phyloP scores from a whole-genome alignment of 2,888 invertebrate species.

The Dermolepida albohirtum region DNA sequence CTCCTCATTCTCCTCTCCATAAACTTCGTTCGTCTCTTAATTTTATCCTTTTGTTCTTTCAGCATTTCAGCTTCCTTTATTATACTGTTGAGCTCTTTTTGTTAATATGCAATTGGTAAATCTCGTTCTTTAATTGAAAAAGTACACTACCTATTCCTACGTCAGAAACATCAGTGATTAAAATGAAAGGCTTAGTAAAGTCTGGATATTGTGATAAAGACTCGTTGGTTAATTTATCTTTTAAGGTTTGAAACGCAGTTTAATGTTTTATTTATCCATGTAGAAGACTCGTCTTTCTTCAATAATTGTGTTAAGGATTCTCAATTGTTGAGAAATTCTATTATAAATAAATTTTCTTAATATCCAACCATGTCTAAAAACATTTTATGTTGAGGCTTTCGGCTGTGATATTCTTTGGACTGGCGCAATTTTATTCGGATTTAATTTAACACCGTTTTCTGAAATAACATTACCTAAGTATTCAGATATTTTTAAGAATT shows the following conservation, averaged over 20 bases:
- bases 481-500: conserved; percentile 48
- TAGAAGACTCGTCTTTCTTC: conserved; percentile 23
- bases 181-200: conserved; percentile 12
- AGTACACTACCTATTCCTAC: conserved; percentile 10
- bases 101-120: conserved; percentile 41
- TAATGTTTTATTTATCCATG: conserved; percentile 2
- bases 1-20: too few relatives aligned
- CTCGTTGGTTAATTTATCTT: conserved; percentile 3
- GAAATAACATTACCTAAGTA: too few relatives aligned
- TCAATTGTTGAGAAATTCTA: conserved; percentile 21
- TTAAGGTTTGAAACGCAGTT: conserved; percentile 31
- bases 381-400: conserved; percentile 52
- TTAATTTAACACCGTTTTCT: too few relatives aligned
- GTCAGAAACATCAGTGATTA: conserved; percentile 20
- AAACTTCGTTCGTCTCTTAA: not conserved
- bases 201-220: conserved; percentile 21
- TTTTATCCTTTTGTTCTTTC: not conserved
- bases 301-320: conserved; percentile 49
- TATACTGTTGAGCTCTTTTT: conserved; percentile 36
- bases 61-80: too few relatives aligned
- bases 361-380: conserved; percentile 49
- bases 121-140: conserved; percentile 25
- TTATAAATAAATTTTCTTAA: conserved; percentile 38
- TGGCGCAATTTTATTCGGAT: too few relatives aligned
- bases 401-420: too few relatives aligned